Conservation (phyloP, 1,140 invertebrate species). For the Temnothorax longispinosus region DNA sequence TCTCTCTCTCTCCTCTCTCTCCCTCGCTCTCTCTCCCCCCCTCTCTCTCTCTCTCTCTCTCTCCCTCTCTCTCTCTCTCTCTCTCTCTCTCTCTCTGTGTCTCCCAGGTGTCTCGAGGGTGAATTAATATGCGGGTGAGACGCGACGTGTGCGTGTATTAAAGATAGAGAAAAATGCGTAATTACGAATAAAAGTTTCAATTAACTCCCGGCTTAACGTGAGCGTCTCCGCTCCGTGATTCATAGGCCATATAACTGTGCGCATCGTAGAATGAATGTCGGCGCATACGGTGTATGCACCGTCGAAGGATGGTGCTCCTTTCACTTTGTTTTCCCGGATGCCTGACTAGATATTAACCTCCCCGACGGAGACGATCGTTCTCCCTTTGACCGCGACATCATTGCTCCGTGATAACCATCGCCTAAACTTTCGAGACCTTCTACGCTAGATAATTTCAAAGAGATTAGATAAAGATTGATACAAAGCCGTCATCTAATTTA, state of each 20-base stretch:
- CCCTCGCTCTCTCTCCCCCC: neutral
- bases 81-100: neutral
- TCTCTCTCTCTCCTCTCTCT: too few relatives aligned
- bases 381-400: slow-evolving; percentile 42
- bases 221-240: slow-evolving; percentile 66
- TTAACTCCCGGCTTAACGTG: slow-evolving; percentile 69
- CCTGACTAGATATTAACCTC: slow-evolving; percentile 70
- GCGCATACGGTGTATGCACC: slow-evolving; percentile 18
- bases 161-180: slow-evolving; percentile 54
- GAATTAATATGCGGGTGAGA: slow-evolving; percentile 49
- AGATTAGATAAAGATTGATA: neutral
- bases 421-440: slow-evolving; percentile 22
- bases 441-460: neutral
- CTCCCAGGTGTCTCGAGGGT: slow-evolving; percentile 9
- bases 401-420: slow-evolving; percentile 32
- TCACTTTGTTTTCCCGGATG: slow-evolving; percentile 75
- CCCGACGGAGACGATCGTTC: slow-evolving; percentile 61
- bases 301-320: slow-evolving; percentile 72
- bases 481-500: neutral
- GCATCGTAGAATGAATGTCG: slow-evolving; percentile 37
- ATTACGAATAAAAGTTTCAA: slow-evolving; percentile 77
- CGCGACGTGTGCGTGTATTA: neutral
- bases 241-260: slow-evolving; percentile 71
- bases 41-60: neutral
- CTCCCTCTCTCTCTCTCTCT: neutral